A percentile compares a stretch with the other conserved stretches of the same genome.
phyloP scores from a whole-genome alignment of 1,140 invertebrate species.

The Trinorchestia longiramus region DNA sequence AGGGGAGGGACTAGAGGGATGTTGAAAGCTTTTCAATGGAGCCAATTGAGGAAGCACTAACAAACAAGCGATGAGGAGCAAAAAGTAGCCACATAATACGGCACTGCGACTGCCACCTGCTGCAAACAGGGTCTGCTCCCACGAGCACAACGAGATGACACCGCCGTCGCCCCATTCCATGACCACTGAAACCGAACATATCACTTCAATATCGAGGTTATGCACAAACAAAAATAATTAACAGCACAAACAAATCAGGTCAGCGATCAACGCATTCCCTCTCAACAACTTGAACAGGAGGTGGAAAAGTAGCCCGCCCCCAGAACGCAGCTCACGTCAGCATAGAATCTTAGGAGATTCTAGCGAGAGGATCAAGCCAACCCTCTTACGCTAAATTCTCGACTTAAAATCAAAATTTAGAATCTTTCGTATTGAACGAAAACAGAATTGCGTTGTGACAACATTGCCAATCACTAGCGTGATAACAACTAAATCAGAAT shows the following conservation, averaged over 20 bases:
- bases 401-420: not conserved
- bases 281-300: not conserved
- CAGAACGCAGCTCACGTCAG: not conserved
- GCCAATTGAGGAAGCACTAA: constrained; percentile 10
- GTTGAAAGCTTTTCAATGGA: constrained; percentile 18
- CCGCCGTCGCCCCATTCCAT: not conserved
- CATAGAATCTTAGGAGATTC: not conserved
- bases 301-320: not conserved
- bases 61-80: constrained; percentile 24
- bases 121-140: not conserved
- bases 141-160: not conserved
- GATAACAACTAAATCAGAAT: not conserved
- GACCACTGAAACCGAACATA: not conserved
- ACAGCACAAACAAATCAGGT: not conserved
- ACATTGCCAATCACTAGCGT: not conserved
- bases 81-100: constrained; percentile 15
- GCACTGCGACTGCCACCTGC: not conserved
- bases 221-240: not conserved
- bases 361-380: not conserved
- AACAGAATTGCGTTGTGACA: not conserved
- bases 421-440: not conserved
- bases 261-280: not conserved
- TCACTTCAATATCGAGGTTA: not conserved
- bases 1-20: not conserved
- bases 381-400: not conserved